Evolutionary conservation across 2,113 vertebrate species (phyloP), one percentile per base, ranked within the genome.

Genomic region (Mastomys natalensis): DNA sequence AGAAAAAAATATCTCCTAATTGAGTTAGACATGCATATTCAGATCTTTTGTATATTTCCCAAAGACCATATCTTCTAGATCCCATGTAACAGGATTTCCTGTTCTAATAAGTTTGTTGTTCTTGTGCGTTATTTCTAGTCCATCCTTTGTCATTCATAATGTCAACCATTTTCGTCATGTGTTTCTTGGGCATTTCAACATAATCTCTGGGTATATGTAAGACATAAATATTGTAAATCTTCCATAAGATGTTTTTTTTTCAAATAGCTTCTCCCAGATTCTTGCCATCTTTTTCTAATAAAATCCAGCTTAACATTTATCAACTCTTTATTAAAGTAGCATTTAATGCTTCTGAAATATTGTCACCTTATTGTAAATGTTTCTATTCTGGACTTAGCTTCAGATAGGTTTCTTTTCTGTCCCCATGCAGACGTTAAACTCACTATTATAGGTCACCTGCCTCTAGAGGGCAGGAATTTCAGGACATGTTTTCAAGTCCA

Each of bases 391-490:
- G 17, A 58, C 37, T 55, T 58, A 10, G 51, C 5, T 37, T 80
- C 34, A 37, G 51, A 37, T 80, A 37, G 3, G 2, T 21, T 5
- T 58, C 5, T n/a, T 9, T 53, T n/a, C 4, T 53, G 8, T 17
- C 3, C 51, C 9, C 19, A 11, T n/a, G 51, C 34, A 58, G 5
- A 37, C 4, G 34, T 16, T 64, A 29, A 85, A 43, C 3, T 64
- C 13, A 17, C 3, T 62, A 19, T 31, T 7, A 0, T 62, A 9
- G 12, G 0, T 2, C 12, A 13, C 17, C 26, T 64, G 3, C 82
- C 40, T 85, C 40, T 3, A 13, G 37, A 85, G 26, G 6, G 13
- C 26, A 64, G 24, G 7, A 26, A 45, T 45, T 10, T 12, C 17
- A 64, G n/a, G 58, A 84, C 7, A 8, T 60, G 7, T 22, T 29